Base-by-base conservation (phyloP, 2,888 invertebrate species). In the Luffia ferchaultella region DNA sequence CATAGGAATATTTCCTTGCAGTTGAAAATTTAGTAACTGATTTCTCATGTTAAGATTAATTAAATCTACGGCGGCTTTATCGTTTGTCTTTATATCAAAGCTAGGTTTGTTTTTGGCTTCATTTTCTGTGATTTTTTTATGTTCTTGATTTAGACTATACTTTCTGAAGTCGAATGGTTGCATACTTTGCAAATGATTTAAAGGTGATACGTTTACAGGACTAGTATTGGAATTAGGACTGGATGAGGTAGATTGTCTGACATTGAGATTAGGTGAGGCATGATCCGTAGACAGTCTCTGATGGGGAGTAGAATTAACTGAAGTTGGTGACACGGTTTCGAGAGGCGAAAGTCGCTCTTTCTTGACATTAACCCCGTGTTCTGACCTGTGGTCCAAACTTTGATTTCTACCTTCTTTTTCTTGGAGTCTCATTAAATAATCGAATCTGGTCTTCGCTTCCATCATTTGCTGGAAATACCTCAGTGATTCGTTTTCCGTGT, bases 141-240 rank as follows among this genome's bases (percentile, higher is more conserved):
- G 64, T 19, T 2, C 70, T 65, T 69, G 84, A 53, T 54, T 76
- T 53, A 73, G 62, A 57, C 71, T 76, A 50, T 73, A 67, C 61
- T 94, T 94, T 20, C 96, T 89, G 67, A 93, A 96, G 72, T 97
- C 96, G 70, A 96, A 96, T 0, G 97, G 96, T 67, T 97, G 96
- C 96, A 97, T 96, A 63, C 92, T 96, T 77, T 96, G 96, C 46
- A 97, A 85, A 62, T 94, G 90, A 72, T 93, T 95, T 55, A 97
- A 82, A 2, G 97, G 96, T 9, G 93, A 92, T 20, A 88, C 86
- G 57, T 88, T 87, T 19, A 88, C 70, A 44, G 89, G 88, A 76
- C 89, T 89, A 64, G 87, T 85, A 46, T 71, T 67, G 40, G 79
- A 82, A 9, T 73, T 58, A 46, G 80, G 82, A 60, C 82, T 83